Conservation (phyloP, 2,888 invertebrate genomes). For the Stenoptilia bipunctidactyla region DNA sequence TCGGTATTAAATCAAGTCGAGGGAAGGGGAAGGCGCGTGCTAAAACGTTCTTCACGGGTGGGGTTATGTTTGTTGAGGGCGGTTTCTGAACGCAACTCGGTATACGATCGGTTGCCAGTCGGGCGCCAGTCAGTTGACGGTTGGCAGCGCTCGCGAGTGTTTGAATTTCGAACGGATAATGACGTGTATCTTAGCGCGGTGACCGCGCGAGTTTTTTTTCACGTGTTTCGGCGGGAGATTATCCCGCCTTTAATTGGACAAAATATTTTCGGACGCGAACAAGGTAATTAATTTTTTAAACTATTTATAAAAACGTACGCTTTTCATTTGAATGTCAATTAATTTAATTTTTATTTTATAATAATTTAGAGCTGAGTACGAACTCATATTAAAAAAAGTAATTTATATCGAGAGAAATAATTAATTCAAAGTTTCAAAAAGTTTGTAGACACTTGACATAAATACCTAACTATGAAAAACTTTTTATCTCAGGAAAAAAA, state of each 20-base stretch:
- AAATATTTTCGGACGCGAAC: constrained; percentile 72
- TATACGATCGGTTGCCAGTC: not conserved
- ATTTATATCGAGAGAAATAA: no score
- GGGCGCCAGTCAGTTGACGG: constrained; percentile 28
- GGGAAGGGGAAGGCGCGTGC: constrained; percentile 55
- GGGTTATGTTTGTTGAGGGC: constrained; percentile 69
- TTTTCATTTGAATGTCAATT: no score
- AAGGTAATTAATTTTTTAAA: no score
- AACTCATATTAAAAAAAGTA: no score
- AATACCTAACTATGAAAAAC: no score
- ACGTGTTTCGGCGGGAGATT: constrained; percentile 60
- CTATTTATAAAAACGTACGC: no score
- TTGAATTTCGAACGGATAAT: constrained; percentile 33
- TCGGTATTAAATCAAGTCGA: constrained; percentile 69
- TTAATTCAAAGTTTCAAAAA: no score
- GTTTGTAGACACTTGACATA: no score
- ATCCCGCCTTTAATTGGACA: constrained; percentile 61
- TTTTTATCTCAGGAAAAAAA: no score
- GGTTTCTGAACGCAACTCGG: constrained; percentile 42
- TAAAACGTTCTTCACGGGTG: constrained; percentile 68
- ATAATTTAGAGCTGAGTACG: no score
- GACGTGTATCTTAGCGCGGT: constrained; percentile 48
- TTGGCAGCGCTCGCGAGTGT: constrained; percentile 30
- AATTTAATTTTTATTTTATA: no score
- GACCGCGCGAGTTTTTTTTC: constrained; percentile 46